Base-by-base conservation (phyloP, 2,888 invertebrate genomes). In the Andricus quercusramuli region DNA sequence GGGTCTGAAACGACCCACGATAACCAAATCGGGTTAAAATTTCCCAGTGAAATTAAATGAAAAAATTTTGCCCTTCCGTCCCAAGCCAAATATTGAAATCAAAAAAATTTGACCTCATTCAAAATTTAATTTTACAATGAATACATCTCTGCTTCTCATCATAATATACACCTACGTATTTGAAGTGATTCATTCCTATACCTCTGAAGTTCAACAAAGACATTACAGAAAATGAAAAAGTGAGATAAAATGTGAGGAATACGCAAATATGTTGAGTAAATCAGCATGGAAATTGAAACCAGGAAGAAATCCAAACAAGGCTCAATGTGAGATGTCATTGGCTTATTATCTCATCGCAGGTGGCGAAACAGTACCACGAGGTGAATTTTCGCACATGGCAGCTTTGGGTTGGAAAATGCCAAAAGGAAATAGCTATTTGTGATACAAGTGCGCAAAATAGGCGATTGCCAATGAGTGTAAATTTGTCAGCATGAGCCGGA, bases 321-420 rank as follows among this genome's bases (percentile, higher is more conserved):
- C 25, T 17, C 56, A 51, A 56, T 66, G 67, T 20, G 65, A 66
- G 22, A 32, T 20, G 17, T 6, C 44, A 17, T 6, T 20, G 20
- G 11, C 25, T 11, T 47, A 65, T 65, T 37, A 41, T 22, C 17
- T 65, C 8, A 77, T 77, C 20, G 44, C 44, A 20, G 64, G 62
- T 3, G 77, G 77, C 17, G 25, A 29, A 1, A 9, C 4, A 20
- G 37, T 44, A 22, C n/a, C 5, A 65, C n/a, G 2, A n/a, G 77
- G 77, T 15, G 64, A 77, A 25, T 77, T 77, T 22, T 65, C 77
- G 2, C 77, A 77, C 20, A 65, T 77, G 62, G 65, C 29, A 64
- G 65, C 65, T 22, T 64, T 77, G 17, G 77, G 64, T 44, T 29
- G 32, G 37, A 32, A 65, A 65, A 25, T n/a, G 22, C 8, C 17